A percentile compares a stretch with the other conserved stretches of the same genome.
These are phyloP conservation scores for Operophtera brumata DNA, from an alignment of 2,888 invertebrate genomes.

Conservation along the genomic window DNA sequence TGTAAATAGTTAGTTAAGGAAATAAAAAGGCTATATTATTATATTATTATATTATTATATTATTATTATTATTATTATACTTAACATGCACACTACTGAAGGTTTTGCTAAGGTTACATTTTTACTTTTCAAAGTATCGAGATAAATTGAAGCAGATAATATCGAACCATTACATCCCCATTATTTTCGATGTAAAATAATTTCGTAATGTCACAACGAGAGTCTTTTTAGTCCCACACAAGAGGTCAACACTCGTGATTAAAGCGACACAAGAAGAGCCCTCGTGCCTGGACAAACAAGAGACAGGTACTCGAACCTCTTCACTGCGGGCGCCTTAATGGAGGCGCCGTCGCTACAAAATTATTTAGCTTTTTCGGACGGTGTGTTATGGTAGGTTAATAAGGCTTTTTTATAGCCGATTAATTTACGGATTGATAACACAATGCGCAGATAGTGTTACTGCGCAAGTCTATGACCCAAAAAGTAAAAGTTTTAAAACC, in stretches of 20 bases:
- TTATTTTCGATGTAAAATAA: constrained; percentile 19
- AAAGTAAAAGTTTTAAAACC: too few species aligned
- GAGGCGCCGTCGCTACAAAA: constrained; percentile 42
- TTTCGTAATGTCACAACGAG: constrained; percentile 24
- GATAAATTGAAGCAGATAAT: not conserved
- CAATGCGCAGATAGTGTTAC: not conserved
- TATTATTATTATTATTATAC: too few species aligned
- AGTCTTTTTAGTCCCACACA: constrained; percentile 40
- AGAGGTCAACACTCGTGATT: constrained; percentile 67
- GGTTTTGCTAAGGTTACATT: too few species aligned
- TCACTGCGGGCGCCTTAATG: constrained; percentile 54
- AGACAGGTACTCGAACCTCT: constrained; percentile 63
- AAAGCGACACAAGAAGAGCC: constrained; percentile 63
- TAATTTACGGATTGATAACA: not conserved
- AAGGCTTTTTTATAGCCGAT: not conserved
- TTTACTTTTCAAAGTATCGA: too few species aligned
- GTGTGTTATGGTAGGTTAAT: constrained; percentile 17
- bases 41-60: too few species aligned
- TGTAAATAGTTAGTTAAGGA: too few species aligned
- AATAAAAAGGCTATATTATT: too few species aligned
- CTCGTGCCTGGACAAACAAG: constrained; percentile 64
- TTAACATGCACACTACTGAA: too few species aligned
- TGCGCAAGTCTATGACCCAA: too few species aligned
- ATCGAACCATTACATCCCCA: not conserved
- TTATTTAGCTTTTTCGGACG: constrained; percentile 21